A percentile compares a stretch with the other conserved stretches of the same genome.
phyloP scores from a whole-genome alignment of 2,888 invertebrate species.

The Chrysopilus asiliformis region DNA sequence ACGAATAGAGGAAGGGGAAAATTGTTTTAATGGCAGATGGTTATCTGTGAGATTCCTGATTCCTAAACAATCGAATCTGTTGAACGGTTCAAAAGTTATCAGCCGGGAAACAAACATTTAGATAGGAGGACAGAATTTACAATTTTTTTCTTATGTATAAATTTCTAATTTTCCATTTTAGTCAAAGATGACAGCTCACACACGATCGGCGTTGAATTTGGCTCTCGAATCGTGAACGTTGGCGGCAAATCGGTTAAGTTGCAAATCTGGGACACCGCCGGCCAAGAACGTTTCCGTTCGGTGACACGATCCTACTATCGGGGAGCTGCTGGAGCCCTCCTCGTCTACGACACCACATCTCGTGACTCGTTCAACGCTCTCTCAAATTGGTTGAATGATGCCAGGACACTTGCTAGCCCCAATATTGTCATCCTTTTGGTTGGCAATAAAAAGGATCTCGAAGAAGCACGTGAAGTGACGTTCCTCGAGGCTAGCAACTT shows the following conservation, averaged over 20 bases:
- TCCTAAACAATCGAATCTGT: background rate
- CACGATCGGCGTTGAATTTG: constrained; percentile 78
- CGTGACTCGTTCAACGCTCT: constrained; percentile 87
- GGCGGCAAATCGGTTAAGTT: constrained; percentile 71
- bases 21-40: no score
- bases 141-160: constrained; percentile 1
- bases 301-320: constrained; percentile 67
- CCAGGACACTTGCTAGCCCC: constrained; percentile 64
- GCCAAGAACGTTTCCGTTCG: constrained; percentile 39
- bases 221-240: constrained; percentile 71
- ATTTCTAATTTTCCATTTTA: constrained; percentile 26
- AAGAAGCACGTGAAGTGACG: constrained; percentile 67
- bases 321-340: constrained; percentile 82
- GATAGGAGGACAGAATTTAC: background rate
- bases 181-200: constrained; percentile 74
- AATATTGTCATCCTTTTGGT: constrained; percentile 69
- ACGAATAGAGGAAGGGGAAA: no score
- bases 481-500: constrained; percentile 71
- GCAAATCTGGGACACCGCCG: constrained; percentile 62
- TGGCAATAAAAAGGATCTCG: constrained; percentile 72
- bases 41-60: no score
- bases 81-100: background rate
- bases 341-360: constrained; percentile 82
- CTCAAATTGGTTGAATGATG: constrained; percentile 74
- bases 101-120: background rate